Conservation (phyloP, 1,140 invertebrate genomes). For the Limonius californicus region DNA sequence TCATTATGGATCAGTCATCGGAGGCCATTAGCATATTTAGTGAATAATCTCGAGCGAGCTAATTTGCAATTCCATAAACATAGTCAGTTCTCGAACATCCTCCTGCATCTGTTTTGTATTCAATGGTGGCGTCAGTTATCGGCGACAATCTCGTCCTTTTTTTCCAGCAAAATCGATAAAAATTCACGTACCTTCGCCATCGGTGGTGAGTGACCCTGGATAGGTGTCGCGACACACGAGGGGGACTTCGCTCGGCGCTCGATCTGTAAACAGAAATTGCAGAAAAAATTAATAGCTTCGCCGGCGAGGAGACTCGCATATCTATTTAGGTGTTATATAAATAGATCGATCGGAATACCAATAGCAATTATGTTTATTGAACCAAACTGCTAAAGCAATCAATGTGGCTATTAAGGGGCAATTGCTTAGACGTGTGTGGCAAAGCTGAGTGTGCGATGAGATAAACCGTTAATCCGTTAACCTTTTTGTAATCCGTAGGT, state of each 20-base stretch:
- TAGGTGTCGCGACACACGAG: conserved; percentile 54
- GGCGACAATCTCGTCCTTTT: neutral
- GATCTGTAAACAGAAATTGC: conserved; percentile 61
- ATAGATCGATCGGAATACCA: neutral
- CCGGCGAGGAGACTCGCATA: neutral
- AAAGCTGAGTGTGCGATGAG: too few relatives aligned
- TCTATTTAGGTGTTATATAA: neutral
- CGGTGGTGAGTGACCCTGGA: conserved; percentile 66
- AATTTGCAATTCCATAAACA: conserved; percentile 9
- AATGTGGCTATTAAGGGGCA: too few relatives aligned
- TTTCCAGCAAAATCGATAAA: neutral
- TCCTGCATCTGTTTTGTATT: conserved; percentile 7
- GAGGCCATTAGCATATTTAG: neutral
- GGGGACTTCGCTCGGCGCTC: conserved; percentile 61
- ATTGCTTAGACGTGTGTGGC: too few relatives aligned
- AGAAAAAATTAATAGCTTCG: neutral
- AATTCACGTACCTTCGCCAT: conserved; percentile 63
- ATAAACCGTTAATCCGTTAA: too few relatives aligned
- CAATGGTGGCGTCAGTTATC: neutral
- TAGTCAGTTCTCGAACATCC: neutral
- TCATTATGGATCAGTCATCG: neutral
- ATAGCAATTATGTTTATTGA: too few relatives aligned
- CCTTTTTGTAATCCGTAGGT: too few relatives aligned
- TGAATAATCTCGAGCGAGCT: neutral
- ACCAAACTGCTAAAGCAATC: too few relatives aligned